Conservation (phyloP, 2,797 vertebrate genomes). For the Pangasius larnaudii region DNA sequence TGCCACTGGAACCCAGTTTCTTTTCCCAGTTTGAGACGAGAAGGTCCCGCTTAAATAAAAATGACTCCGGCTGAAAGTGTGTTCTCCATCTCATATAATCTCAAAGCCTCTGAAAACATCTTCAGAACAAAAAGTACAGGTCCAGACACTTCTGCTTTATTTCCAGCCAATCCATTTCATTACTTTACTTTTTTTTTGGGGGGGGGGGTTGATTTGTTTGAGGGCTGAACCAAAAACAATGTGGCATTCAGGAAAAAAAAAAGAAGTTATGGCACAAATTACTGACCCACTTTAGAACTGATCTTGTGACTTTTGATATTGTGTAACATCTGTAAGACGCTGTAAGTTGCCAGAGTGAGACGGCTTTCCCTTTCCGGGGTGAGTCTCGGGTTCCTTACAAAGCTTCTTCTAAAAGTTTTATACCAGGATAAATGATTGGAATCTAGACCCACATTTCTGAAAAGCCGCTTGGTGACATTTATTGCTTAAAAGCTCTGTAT, state of each 20-base stretch:
- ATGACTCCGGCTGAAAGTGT: not conserved
- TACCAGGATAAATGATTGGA: not conserved
- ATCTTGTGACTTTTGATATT: not conserved
- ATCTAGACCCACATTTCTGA: not conserved
- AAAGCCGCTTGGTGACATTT: not conserved
- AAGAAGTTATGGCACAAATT: not conserved
- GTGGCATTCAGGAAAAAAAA: not conserved
- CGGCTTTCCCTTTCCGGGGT: not conserved
- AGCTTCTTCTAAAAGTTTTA: not conserved
- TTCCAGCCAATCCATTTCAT: not conserved
- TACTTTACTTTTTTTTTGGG: too few relatives aligned
- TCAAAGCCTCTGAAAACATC: not conserved
- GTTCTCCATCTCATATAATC: not conserved
- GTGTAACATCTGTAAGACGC: not conserved
- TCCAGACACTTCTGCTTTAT: not conserved
- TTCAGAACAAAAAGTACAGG: not conserved
- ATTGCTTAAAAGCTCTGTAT: not conserved
- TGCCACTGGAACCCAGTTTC: not conserved
- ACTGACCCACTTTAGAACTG: not conserved
- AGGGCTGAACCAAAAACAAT: not conserved
- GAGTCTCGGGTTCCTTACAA: not conserved
- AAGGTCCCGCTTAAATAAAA: not conserved
- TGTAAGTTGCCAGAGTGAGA: not conserved
- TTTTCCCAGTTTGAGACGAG: not conserved
- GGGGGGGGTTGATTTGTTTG: not conserved